Conservation (phyloP, 1,140 invertebrate species). For the Hyles vespertilio region DNA sequence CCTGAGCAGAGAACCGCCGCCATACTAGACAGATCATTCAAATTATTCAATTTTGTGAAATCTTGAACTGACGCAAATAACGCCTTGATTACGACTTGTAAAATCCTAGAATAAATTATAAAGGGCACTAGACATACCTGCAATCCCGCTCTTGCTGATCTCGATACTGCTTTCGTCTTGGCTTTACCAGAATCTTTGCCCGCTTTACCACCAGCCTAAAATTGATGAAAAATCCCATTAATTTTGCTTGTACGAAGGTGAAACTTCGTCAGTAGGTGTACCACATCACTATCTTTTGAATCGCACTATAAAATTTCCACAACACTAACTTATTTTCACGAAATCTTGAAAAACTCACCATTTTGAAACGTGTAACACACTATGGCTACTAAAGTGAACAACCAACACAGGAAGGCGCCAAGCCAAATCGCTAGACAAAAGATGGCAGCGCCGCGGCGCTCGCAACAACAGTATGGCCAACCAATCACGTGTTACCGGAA, state of each 20-base stretch:
- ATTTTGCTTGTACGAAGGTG: constrained; percentile 65
- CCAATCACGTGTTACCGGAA: constrained; percentile 52
- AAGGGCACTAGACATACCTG: constrained; percentile 84
- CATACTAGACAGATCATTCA: constrained; percentile 66
- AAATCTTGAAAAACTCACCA: constrained; percentile 75
- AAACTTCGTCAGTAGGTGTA: constrained; percentile 67
- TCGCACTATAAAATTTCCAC: constrained; percentile 45
- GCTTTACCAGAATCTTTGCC: constrained; percentile 99
- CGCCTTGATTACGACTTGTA: constrained; percentile 22
- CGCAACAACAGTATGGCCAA: constrained; percentile 47
- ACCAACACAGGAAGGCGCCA: constrained; percentile 71
- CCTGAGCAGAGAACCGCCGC: constrained; percentile 44
- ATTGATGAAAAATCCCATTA: constrained; percentile 69
- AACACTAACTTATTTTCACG: constrained; percentile 48
- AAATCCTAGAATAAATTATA: constrained; percentile 58
- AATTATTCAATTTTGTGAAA: constrained; percentile 66
- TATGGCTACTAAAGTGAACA: constrained; percentile 64
- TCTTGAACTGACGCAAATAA: constrained; percentile 20
- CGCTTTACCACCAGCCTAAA: constrained; percentile 98
- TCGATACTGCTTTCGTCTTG: constrained; percentile 99
- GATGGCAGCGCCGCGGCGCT: constrained; percentile 54
- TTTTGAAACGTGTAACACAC: constrained; percentile 74
- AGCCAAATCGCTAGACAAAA: constrained; percentile 62
- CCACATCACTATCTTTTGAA: constrained; percentile 44
- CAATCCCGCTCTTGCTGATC: constrained; percentile 97